Conservation (phyloP, 2,113 vertebrate genomes). For the Myrmophylax atrothorax region DNA sequence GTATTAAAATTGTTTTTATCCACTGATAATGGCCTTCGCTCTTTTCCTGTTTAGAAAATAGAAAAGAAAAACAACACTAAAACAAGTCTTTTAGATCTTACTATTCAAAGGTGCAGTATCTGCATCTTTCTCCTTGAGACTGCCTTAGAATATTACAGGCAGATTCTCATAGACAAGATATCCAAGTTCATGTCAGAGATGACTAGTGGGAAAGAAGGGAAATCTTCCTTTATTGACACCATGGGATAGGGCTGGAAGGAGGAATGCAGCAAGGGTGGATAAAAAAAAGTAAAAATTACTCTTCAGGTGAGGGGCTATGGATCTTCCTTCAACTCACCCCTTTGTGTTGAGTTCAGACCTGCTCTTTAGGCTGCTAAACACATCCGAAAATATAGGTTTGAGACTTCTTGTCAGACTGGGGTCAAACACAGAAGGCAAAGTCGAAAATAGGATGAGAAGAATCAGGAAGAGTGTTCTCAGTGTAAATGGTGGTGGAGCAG, state of each 20-base stretch:
- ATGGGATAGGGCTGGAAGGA: background rate
- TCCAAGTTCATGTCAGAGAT: background rate
- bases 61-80: background rate
- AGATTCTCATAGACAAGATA: background rate
- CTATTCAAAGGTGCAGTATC: background rate
- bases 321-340: background rate
- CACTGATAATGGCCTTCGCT: background rate
- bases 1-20: background rate
- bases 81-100: fast-evolving
- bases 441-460: background rate
- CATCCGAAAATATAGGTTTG: background rate
- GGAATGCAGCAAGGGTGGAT: background rate
- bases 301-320: background rate
- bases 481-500: background rate
- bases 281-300: background rate
- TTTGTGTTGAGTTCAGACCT: background rate
- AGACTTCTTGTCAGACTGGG: background rate
- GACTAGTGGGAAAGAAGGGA: background rate
- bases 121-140: background rate
- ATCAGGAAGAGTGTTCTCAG: background rate
- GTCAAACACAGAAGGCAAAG: background rate
- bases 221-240: background rate
- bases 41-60: background rate
- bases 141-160: background rate
- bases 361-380: background rate